phyloP scores from a whole-genome alignment of 2,113 vertebrate species.

The Bubalus kerabau region DNA sequence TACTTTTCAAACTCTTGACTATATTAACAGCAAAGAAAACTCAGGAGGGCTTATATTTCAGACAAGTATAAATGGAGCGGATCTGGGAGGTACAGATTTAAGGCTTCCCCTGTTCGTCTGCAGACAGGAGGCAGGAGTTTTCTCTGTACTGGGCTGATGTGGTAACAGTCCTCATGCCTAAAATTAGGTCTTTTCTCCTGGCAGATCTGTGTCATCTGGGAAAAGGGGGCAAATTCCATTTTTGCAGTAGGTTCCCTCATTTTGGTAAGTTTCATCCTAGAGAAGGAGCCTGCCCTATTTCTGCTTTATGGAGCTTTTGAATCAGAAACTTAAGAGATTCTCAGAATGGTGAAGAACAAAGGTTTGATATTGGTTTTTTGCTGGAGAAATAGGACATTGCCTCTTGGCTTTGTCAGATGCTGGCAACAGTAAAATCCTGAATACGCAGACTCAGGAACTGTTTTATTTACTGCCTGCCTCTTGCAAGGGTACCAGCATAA shows the following conservation, averaged over 20 bases:
- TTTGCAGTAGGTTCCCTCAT: not conserved
- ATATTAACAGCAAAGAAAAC: not conserved
- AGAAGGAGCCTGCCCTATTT: not conserved
- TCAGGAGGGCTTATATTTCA: not conserved
- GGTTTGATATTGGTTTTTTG: not conserved
- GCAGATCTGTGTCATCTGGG: not conserved
- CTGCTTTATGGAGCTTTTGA: not conserved
- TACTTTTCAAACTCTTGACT: not conserved
- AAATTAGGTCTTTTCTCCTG: not conserved
- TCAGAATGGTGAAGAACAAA: not conserved
- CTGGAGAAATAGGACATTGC: not conserved
- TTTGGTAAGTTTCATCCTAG: not conserved
- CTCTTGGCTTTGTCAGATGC: not conserved
- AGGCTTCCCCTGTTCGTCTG: no score
- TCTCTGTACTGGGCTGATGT: not conserved
- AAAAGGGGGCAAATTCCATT: not conserved
- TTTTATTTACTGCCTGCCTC: not conserved
- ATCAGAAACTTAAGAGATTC: not conserved
- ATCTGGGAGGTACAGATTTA: not conserved
- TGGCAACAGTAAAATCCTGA: not conserved
- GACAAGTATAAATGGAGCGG: not conserved
- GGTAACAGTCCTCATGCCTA: no score
- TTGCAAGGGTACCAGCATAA: accelerated
- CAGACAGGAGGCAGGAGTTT: no score
- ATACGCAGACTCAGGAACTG: not conserved